Conservation (phyloP, 2,797 vertebrate species). For the Sebastes taczanowskii region DNA sequence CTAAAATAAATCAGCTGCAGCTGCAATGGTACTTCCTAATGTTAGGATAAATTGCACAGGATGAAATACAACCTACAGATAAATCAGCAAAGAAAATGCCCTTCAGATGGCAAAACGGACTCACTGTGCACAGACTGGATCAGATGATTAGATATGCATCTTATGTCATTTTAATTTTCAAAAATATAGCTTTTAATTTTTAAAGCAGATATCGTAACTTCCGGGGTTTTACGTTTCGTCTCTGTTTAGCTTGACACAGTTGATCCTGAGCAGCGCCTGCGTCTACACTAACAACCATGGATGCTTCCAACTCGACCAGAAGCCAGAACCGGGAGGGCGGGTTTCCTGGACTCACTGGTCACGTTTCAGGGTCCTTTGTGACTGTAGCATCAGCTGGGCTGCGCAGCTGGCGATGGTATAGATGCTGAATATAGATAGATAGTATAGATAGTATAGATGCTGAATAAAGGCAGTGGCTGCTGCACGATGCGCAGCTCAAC, state of each 20-base stretch:
- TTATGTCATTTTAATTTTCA: neutral
- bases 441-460: too few relatives aligned
- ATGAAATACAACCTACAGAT: neutral
- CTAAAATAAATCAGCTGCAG: neutral
- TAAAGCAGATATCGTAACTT: constrained; percentile 1
- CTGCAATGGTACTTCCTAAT: neutral
- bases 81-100: neutral
- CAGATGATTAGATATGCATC: constrained; percentile 1
- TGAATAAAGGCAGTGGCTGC: neutral
- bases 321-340: constrained; percentile 67
- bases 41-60: neutral
- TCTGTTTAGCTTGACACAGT: constrained; percentile 17
- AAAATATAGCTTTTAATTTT: constrained; percentile 36
- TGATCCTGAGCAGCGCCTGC: constrained; percentile 58
- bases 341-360: constrained; percentile 66
- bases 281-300: constrained; percentile 71
- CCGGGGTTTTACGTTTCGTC: neutral
- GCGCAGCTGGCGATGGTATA: neutral
- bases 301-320: constrained; percentile 72
- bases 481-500: neutral
- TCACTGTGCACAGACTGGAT: neutral
- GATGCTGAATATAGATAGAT: neutral
- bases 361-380: constrained; percentile 52
- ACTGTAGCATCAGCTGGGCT: constrained; percentile 20
- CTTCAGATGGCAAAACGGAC: constrained; percentile 25